Conservation (phyloP, 2,888 invertebrate genomes). For the Tenthredo distinguenda region DNA sequence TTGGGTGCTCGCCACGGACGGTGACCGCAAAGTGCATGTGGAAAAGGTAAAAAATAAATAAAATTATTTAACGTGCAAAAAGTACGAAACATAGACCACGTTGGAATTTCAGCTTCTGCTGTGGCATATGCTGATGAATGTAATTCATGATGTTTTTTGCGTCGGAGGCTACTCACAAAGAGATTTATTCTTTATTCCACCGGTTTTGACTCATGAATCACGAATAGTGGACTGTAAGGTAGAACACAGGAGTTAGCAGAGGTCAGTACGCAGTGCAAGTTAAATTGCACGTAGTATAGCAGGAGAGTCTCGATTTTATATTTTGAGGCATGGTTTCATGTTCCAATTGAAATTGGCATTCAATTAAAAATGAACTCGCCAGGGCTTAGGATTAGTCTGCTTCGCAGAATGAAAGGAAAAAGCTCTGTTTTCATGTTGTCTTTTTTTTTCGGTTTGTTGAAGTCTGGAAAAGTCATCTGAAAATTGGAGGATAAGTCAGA, state of each 20-base stretch:
- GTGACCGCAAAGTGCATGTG: constrained; percentile 21
- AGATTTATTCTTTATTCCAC: not conserved
- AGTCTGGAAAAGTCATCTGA: not conserved
- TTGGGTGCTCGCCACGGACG: constrained; percentile 26
- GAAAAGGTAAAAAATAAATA: not conserved
- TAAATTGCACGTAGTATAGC: not conserved
- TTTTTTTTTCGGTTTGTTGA: not conserved
- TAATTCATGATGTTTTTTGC: not conserved
- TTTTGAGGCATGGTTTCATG: not conserved
- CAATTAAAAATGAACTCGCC: not conserved
- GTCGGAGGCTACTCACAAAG: not conserved
- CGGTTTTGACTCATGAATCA: not conserved
- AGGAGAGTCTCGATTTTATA: not conserved
- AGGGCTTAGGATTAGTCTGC: not conserved
- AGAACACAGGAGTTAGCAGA: not conserved
- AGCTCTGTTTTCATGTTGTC: not conserved
- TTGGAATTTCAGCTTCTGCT: not conserved
- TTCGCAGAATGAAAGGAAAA: not conserved
- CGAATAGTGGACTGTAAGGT: not conserved
- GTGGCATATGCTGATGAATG: constrained; percentile 8
- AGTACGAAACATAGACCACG: constrained; percentile 1
- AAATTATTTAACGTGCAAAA: not conserved
- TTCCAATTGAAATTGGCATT: not conserved
- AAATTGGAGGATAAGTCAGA: not conserved
- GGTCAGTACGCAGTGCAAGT: not conserved